A percentile compares a stretch with the other conserved stretches of the same genome.
Conservation (phyloP, 2,888 invertebrate genomes). For the Neria commutata region DNA sequence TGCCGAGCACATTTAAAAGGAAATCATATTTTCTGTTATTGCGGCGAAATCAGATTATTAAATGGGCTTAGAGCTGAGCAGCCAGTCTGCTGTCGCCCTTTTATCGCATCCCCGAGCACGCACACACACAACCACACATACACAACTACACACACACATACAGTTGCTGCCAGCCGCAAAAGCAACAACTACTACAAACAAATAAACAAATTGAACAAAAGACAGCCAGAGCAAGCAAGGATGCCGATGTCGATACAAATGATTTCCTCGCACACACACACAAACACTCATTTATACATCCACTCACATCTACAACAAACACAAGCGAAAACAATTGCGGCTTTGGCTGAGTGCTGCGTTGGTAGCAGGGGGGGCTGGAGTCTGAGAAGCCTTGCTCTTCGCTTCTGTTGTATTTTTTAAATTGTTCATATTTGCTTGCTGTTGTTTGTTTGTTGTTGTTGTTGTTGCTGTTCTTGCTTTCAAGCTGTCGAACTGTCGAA, state of each 20-base stretch:
- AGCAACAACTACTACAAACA: constrained; percentile 5
- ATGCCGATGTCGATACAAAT: neutral
- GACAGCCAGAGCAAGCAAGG: neutral
- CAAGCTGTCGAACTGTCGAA: constrained; percentile 4
- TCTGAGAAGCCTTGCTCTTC: too few species aligned
- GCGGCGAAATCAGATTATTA: constrained; percentile 54
- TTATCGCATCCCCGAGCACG: too few species aligned
- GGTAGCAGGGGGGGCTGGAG: too few species aligned
- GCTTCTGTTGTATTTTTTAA: neutral
- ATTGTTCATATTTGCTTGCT: neutral
- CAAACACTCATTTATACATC: too few species aligned
- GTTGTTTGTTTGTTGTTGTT: neutral
- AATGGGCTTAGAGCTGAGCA: constrained; percentile 51
- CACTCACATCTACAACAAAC: neutral
- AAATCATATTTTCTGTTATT: constrained; percentile 55
- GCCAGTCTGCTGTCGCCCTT: too few species aligned
- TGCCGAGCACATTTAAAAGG: constrained; percentile 24
- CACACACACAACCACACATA: neutral
- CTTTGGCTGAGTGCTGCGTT: neutral
- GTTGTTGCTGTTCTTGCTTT: constrained; percentile 7
- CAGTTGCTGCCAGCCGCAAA: neutral
- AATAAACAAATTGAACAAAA: neutral
- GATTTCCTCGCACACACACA: neutral
- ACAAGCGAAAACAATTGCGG: neutral
- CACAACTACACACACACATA: neutral